These are phyloP conservation scores for Cyphomyrmex costatus DNA, from an alignment of 1,140 invertebrate genomes.

Conservation along the genomic window DNA sequence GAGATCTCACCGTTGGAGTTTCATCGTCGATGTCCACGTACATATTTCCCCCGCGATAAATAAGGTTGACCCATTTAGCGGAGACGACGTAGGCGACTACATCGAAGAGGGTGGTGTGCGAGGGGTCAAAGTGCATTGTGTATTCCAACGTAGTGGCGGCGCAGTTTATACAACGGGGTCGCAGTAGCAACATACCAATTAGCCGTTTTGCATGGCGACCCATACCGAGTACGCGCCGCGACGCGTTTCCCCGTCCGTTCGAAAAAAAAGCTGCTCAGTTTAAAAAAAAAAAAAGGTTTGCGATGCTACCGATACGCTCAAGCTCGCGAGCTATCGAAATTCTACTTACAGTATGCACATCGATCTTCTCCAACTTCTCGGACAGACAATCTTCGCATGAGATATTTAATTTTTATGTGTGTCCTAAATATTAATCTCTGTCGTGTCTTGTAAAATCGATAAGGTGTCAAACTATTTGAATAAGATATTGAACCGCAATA, in stretches of 20 bases:
- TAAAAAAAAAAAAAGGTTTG: not conserved
- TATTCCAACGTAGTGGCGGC: conserved; percentile 74
- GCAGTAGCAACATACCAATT: conserved; percentile 81
- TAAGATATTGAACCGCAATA: conserved; percentile 6
- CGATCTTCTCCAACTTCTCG: conserved; percentile 19
- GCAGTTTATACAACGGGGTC: conserved; percentile 76
- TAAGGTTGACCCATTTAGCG: conserved; percentile 75
- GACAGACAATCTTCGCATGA: not conserved
- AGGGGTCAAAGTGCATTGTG: conserved; percentile 75
- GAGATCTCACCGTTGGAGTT: conserved; percentile 48
- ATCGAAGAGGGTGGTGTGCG: conserved; percentile 4
- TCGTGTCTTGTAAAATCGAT: conserved; percentile 6
- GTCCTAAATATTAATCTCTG: conserved; percentile 1
- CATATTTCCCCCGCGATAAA: conserved; percentile 69
- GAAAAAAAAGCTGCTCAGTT: conserved; percentile 45
- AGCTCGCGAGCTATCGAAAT: not conserved
- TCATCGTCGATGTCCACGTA: conserved; percentile 33
- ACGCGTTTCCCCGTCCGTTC: conserved; percentile 62
- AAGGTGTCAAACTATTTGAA: not conserved
- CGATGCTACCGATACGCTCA: conserved; percentile 1
- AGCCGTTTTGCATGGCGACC: conserved; percentile 78
- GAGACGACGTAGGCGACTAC: conserved; percentile 28
- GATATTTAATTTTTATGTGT: conserved; percentile 40
- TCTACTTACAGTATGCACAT: not conserved
- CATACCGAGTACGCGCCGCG: conserved; percentile 46